A percentile compares a stretch with the other conserved stretches of the same genome.
These are phyloP conservation scores for Prunella strophiata DNA, from an alignment of 2,797 vertebrate species.

Conservation along the genomic window DNA sequence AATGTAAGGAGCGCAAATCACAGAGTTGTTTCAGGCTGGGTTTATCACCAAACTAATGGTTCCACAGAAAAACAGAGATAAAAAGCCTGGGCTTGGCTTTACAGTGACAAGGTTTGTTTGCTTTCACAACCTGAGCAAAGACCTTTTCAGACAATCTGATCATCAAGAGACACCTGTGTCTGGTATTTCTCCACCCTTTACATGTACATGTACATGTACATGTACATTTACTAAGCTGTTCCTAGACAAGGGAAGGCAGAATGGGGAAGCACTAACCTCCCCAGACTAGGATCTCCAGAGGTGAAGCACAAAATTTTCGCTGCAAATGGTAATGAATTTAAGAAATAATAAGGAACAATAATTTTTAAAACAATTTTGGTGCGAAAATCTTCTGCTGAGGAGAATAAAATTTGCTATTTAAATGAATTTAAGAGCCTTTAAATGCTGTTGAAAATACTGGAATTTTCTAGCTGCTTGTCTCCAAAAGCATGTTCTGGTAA, in stretches of 20 bases:
- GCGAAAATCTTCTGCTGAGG: background rate
- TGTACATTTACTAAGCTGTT: background rate
- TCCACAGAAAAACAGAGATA: background rate
- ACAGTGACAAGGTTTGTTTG: background rate
- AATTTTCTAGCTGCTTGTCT: background rate
- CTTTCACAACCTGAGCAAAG: background rate
- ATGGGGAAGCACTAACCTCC: background rate
- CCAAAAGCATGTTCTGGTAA: background rate
- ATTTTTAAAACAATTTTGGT: background rate
- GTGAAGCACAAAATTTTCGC: background rate
- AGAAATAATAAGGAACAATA: background rate
- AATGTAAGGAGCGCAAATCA: background rate
- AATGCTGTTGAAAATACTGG: background rate
- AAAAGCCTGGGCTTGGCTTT: background rate
- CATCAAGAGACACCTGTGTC: background rate
- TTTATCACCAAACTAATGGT: background rate
- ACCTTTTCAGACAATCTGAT: background rate
- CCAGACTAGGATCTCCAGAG: background rate
- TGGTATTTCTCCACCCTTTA: background rate
- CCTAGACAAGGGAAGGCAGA: background rate
- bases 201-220: accelerated
- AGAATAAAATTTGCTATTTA: background rate
- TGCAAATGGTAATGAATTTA: background rate
- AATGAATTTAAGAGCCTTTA: background rate
- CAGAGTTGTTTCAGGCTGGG: background rate